phyloP scores from a whole-genome alignment of 2,113 vertebrate genomes.

The Rhinolophus sinicus region DNA sequence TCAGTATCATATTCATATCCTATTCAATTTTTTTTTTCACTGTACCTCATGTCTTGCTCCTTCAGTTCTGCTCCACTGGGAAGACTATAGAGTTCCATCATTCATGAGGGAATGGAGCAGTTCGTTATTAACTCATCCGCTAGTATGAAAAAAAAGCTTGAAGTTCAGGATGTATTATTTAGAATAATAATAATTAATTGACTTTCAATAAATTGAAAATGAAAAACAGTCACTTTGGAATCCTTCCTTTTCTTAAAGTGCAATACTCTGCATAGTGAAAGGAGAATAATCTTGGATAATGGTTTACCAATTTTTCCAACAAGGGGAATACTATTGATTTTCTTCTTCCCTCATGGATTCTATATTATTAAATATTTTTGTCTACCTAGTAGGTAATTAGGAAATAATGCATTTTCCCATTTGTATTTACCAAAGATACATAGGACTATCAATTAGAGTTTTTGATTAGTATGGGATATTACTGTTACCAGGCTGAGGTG shows the following conservation, averaged over 20 bases:
- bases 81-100: not conserved
- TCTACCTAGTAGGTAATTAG: not conserved
- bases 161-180: not conserved
- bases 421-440: not conserved
- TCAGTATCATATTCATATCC: not conserved
- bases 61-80: not conserved
- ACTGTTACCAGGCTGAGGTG: not conserved
- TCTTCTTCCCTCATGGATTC: not conserved
- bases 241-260: not conserved
- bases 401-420: not conserved
- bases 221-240: not conserved
- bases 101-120: not conserved
- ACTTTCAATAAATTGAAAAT: constrained; percentile 9
- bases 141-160: not conserved
- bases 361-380: not conserved
- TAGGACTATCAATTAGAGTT: not conserved
- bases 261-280: not conserved
- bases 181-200: not conserved
- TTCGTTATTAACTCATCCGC: not conserved
- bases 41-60: not conserved
- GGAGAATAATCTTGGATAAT: not conserved
- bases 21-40: not conserved
- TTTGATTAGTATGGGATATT: not conserved
- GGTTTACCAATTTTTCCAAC: not conserved
- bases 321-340: not conserved